Base-by-base conservation (phyloP, 2,113 vertebrate species). In the Mormyrus iriodes region DNA sequence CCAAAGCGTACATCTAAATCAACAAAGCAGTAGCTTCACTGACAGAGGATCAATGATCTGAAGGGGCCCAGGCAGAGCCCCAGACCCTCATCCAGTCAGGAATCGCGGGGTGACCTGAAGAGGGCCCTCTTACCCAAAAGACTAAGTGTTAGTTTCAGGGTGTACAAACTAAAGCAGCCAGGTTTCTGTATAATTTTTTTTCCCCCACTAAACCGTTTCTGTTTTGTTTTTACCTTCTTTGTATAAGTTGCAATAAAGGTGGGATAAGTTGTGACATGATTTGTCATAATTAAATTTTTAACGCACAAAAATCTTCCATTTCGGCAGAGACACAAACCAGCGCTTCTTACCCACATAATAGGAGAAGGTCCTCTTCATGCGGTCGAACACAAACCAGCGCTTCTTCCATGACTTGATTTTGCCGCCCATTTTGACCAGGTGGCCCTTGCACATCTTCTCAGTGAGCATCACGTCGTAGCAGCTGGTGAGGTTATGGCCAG, bases 321-420 rank as follows among this genome's bases (percentile, higher is more conserved):
- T 7, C 8, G 55, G 21, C 55, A n/a, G n/a, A n/a, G n/a, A n/a
- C n/a, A n/a, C n/a, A n/a, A n/a, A n/a, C n/a, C n/a, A n/a, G n/a
- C n/a, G n/a, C n/a, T n/a, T n/a, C 96, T 95, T 91, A 99, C 98
- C 98, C 13, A 94, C 93, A 0, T 99, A 99, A 90, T 99, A 99
- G 52, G 97, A 97, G 88, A 99, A 95, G 39, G 98, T 99, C 90
- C 97, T 98, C 94, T 98, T 99, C 93, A 99, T 94, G 46, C 98
- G 97, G 93, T 99, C 98, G 0, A 99, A 99, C 92, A 99, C 98
- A 44, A 99, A 99, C 98, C 98, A 99, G 91, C 98, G 98, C 91
- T 99, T 99, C 94, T 98, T 99, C 98, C 98, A 99, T 0, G 98
- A 99, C 55, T 99, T 99, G 92, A 99, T 98, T 92, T 99, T 99